phyloP scores from a whole-genome alignment of 2,113 vertebrate species.

The Rafetus swinhoei region DNA sequence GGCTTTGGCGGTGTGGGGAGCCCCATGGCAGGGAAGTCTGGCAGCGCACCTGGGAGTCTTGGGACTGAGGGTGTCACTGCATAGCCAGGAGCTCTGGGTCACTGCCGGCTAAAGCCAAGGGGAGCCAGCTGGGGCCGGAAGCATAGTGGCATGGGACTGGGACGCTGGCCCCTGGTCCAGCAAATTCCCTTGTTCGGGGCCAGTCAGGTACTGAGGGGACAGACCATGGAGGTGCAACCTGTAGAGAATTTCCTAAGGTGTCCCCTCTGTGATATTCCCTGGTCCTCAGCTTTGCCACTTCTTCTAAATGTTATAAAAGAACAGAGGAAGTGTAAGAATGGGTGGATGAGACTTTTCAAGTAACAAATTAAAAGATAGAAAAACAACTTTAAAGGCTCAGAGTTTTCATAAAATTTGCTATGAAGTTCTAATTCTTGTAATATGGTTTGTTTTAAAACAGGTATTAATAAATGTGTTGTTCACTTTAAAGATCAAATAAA shows the following conservation, averaged over 20 bases:
- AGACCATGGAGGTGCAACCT: too few species aligned
- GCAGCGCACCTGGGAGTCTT: too few species aligned
- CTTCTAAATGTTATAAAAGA: not conserved
- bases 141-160: too few species aligned
- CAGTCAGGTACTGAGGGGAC: too few species aligned
- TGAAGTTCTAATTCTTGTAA: not conserved
- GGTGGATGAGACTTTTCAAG: not conserved
- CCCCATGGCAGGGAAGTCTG: too few species aligned
- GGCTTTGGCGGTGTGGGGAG: too few species aligned
- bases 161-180: too few species aligned
- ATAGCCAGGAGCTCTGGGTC: too few species aligned
- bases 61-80: too few species aligned
- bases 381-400: not conserved
- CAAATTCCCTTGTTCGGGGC: too few species aligned
- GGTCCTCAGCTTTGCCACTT: not conserved
- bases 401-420: not conserved
- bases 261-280: not conserved
- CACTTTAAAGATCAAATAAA: not conserved
- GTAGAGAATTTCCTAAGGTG: not conserved
- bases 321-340: not conserved
- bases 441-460: slow-evolving; percentile 11
- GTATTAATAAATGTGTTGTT: not conserved
- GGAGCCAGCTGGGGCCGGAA: too few species aligned
- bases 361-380: not conserved
- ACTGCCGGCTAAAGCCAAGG: too few species aligned